These are phyloP conservation scores for Pogoniulus pusillus DNA, from an alignment of 2,797 vertebrate genomes.

Conservation along the genomic window DNA sequence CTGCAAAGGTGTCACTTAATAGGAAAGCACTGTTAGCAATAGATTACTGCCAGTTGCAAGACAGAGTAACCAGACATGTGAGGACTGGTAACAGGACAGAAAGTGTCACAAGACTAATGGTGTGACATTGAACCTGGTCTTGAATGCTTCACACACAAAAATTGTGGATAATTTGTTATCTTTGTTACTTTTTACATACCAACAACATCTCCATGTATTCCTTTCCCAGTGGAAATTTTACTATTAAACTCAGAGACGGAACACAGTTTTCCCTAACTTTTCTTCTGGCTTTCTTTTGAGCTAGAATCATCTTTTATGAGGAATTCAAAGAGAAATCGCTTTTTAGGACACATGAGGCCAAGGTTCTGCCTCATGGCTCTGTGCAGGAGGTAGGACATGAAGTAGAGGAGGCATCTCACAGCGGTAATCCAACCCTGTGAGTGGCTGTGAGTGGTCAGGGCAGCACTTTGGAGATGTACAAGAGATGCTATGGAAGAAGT, in stretches of 20 bases:
- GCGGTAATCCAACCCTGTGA: background rate
- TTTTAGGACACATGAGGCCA: background rate
- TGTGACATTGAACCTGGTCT: background rate
- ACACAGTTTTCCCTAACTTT: background rate
- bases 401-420: background rate
- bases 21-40: background rate
- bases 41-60: background rate
- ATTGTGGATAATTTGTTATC: background rate
- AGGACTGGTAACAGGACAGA: background rate
- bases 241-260: background rate
- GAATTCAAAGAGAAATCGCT: background rate
- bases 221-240: background rate
- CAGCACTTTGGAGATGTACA: background rate
- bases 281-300: background rate
- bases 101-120: background rate
- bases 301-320: background rate
- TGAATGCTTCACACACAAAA: background rate
- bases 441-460: too few species aligned
- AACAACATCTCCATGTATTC: background rate
- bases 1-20: background rate
- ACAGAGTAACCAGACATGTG: background rate
- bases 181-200: background rate
- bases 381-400: background rate
- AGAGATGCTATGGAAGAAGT: background rate
- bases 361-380: background rate